A percentile compares a stretch with the other conserved stretches of the same genome.
These are phyloP conservation scores for Prunella strophiata DNA, from an alignment of 2,797 vertebrate species.

Conservation along the genomic window DNA sequence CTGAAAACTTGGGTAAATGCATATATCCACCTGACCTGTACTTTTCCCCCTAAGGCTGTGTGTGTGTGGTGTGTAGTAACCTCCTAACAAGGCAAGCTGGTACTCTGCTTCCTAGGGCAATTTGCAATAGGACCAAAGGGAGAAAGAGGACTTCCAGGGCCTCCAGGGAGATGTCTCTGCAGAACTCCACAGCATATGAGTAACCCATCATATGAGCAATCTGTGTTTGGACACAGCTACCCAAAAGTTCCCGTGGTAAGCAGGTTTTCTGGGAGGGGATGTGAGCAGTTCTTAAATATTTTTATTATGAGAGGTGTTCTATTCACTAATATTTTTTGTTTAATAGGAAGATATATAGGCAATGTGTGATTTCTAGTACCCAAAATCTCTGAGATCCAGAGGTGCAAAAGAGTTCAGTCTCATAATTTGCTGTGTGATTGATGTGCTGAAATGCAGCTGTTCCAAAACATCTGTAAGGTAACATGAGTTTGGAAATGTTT, in stretches of 20 bases:
- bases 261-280: not conserved
- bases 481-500: not conserved
- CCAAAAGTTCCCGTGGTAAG: conserved; percentile 91
- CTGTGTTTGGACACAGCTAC: conserved; percentile 78
- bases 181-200: conserved; percentile 78
- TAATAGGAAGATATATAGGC: not conserved
- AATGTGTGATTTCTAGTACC: not conserved
- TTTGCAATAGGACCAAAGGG: conserved; percentile 91
- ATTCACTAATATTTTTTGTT: not conserved
- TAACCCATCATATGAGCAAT: conserved; percentile 80
- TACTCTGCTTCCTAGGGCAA: conserved; percentile 80
- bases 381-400: not conserved
- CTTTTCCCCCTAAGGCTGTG: not conserved
- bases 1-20: not conserved
- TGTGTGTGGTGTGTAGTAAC: not conserved
- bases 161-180: conserved; percentile 90
- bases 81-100: not conserved
- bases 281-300: not conserved
- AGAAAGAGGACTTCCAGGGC: conserved; percentile 88
- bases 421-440: not conserved
- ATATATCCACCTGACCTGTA: not conserved
- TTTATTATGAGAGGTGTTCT: not conserved
- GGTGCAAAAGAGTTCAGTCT: not conserved
- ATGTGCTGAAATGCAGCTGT: not conserved
- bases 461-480: not conserved